Evolutionary conservation across 2,113 vertebrate genomes (phyloP), one percentile per base, ranked within the genome.

Genomic region (Cygnus buccinator): DNA sequence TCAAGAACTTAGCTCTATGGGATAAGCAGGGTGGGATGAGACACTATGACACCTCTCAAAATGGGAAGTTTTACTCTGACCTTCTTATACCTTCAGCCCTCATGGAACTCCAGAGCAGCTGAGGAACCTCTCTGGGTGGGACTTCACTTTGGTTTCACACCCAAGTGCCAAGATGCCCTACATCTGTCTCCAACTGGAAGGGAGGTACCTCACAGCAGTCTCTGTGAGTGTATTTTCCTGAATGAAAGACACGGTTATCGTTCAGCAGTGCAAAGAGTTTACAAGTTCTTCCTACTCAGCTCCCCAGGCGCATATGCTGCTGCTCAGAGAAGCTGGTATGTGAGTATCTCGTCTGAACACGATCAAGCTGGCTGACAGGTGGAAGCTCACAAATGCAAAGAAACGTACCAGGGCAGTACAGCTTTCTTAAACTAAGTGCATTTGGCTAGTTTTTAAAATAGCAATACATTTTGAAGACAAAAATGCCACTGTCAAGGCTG

Each of bases 381-480:
- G 66, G 73, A 72, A 90, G 43, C 23, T 82, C 71, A 71, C 41
- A 92, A 77, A 84, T 13, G 71, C 91, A 92, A 77, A 52, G 31
- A 95, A 90, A 96, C 88, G 70, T 67, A 89, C 39, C 62, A 95
- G 43, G 52, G 87, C 90, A 89, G 72, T 35, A 89, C 81, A 83
- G 71, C 87, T 79, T 94, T 95, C 89, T 89, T 95, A 95, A 97
- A 93, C 84, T 79, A 96, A 96, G 92, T 90, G 80, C 91, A n/a
- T 94, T 86, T 90, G 62, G 68, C 87, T 74, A 78, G 50, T 83
- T 94, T 97, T 96, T 89, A 72, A 95, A 95, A 89, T 15, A 84
- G 81, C 72, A 87, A 89, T 88, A 68, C 75, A 37, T 94, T 95
- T 84, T 18, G 4, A 88, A 90, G 95, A 97, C 87, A 95, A 96